Conservation (phyloP, 2,888 invertebrate species). For the Lymantria dispar region DNA sequence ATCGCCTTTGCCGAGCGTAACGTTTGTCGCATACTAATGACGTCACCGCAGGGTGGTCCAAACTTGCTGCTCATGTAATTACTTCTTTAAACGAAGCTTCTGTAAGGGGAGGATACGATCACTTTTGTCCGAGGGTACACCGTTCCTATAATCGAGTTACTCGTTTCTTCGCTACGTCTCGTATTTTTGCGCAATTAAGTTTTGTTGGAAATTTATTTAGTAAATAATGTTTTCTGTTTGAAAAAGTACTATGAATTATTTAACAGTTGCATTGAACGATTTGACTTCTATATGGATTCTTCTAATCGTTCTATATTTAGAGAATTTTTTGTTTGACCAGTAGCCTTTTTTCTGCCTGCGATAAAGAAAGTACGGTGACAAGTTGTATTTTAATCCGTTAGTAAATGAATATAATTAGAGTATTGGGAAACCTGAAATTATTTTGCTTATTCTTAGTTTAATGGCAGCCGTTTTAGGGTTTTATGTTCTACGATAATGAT, state of each 20-base stretch:
- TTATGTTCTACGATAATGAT: too few species aligned
- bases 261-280: slow-evolving; percentile 17
- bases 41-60: slow-evolving; percentile 52
- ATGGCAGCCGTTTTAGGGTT: too few species aligned
- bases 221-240: slow-evolving; percentile 33
- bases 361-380: too few species aligned
- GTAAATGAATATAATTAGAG: too few species aligned
- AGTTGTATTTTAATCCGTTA: too few species aligned
- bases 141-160: slow-evolving; percentile 67
- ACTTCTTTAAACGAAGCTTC: slow-evolving; percentile 78
- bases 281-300: too few species aligned
- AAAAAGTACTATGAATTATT: slow-evolving; percentile 21
- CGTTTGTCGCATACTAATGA: slow-evolving; percentile 75
- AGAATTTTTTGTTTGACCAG: too few species aligned
- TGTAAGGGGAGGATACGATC: slow-evolving; percentile 56
- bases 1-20: slow-evolving; percentile 70
- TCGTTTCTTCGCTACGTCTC: slow-evolving; percentile 38
- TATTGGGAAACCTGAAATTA: too few species aligned
- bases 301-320: too few species aligned
- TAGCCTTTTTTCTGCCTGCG: too few species aligned
- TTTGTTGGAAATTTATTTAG: slow-evolving; percentile 35
- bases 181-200: slow-evolving; percentile 45
- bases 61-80: slow-evolving; percentile 75
- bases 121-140: slow-evolving; percentile 62
- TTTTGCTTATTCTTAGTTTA: too few species aligned